phyloP scores from a whole-genome alignment of 2,888 invertebrate genomes.

The Ennomos erosarius region DNA sequence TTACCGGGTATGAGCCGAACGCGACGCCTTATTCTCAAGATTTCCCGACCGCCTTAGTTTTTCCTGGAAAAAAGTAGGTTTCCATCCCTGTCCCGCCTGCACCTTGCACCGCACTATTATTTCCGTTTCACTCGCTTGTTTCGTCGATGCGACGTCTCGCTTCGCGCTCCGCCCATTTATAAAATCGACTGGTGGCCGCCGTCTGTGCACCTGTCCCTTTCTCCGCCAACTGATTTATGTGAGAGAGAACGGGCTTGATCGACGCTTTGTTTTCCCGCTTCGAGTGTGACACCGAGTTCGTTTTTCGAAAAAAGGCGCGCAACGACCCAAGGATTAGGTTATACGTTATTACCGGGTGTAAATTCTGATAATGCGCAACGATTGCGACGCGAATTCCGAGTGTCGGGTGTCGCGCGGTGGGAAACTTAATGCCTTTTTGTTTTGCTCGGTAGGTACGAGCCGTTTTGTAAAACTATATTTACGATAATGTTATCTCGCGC shows the following conservation, averaged over 20 bases:
- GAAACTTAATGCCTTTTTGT: constrained; percentile 61
- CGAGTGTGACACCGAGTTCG: constrained; percentile 63
- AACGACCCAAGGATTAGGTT: constrained; percentile 46
- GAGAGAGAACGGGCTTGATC: constrained; percentile 84
- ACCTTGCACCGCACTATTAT: constrained; percentile 77
- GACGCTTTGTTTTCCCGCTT: constrained; percentile 81
- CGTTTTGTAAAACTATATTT: constrained; percentile 81
- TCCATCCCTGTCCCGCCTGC: constrained; percentile 71
- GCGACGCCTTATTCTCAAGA: constrained; percentile 70
- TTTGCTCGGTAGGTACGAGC: constrained; percentile 70
- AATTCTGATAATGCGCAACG: constrained; percentile 78
- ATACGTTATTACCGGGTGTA: constrained; percentile 52
- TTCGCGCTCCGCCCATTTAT: constrained; percentile 83
- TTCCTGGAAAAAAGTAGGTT: constrained; percentile 63
- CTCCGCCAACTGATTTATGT: constrained; percentile 82
- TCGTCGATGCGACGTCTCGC: constrained; percentile 77
- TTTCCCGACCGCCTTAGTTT: constrained; percentile 76
- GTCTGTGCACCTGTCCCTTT: constrained; percentile 83
- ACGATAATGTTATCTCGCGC: constrained; percentile 77
- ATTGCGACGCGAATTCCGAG: constrained; percentile 70
- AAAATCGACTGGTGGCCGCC: constrained; percentile 79
- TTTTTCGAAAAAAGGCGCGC: constrained; percentile 69
- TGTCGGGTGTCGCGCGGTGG: constrained; percentile 71
- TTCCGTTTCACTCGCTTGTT: constrained; percentile 83
- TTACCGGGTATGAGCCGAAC: constrained; percentile 52